Evolutionary conservation across 92 coral and sea anemone genomes (phyloP).

Genomic region (Plumapathes pennacea): DNA sequence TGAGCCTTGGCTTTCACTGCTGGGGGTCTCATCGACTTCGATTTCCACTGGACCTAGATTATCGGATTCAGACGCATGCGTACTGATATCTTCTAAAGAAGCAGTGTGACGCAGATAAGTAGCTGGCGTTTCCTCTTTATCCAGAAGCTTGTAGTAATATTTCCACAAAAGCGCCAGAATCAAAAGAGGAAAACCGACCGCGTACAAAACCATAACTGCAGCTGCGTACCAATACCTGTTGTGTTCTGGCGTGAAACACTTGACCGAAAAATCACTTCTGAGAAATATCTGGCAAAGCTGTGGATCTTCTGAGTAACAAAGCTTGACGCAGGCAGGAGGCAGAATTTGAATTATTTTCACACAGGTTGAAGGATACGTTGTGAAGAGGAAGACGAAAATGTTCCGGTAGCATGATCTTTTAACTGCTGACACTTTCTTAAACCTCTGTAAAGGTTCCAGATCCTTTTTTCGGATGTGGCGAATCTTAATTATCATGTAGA

Average conservation of each 20-base stretch:
- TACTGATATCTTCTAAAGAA: too few species aligned
- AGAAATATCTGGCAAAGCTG: slow-evolving; percentile 5
- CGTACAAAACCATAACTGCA: neutral
- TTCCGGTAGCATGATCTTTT: slow-evolving; percentile 24
- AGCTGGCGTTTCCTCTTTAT: too few species aligned
- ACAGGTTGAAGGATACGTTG: slow-evolving; percentile 1
- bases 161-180: neutral
- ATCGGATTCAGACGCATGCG: too few species aligned
- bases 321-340: slow-evolving; percentile 17
- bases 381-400: slow-evolving; percentile 2
- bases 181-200: neutral
- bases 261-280: slow-evolving; percentile 25
- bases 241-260: slow-evolving; percentile 19
- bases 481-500: slow-evolving; percentile 1
- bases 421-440: neutral
- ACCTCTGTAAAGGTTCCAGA: neutral
- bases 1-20: too few species aligned
- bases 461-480: neutral
- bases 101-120: neutral
- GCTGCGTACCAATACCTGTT: neutral
- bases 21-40: too few species aligned
- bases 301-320: slow-evolving; percentile 12
- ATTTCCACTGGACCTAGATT: too few species aligned
- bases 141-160: too few species aligned
- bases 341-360: slow-evolving; percentile 29